Base-by-base conservation (phyloP, 2,888 invertebrate species). In the Apomyelois bistriatella region DNA sequence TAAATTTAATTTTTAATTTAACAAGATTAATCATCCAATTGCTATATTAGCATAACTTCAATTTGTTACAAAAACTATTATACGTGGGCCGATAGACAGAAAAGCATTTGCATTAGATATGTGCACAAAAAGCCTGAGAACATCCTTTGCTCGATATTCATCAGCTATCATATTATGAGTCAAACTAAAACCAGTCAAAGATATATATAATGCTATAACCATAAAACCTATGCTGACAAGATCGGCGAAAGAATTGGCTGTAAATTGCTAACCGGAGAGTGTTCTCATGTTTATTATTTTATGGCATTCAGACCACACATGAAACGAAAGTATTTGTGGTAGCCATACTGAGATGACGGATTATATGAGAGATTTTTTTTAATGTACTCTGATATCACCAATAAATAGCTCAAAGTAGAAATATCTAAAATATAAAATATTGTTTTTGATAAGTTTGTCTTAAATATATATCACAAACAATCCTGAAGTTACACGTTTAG, bases 101-200 rank as follows among this genome's bases (percentile, higher is more conserved):
- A 65, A 68, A 65, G 63, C 69, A 72, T 75, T 75, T 65, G 70
- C 73, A 76, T 78, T 76, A 74, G 66, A 59, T 68, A 73, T 68
- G 66, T 62, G 65, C 68, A 71, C 66, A 79, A 79, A 79, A 76
- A 52, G 22, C 42, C 40, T 50, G 38, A 38, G 15, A 50, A 50
- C 40, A 49, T 38, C n/a, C 49, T 17, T 15, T 28, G 8, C 13
- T 17, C 10, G 32, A 72, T 59, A 70, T 66, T 69, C 63, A 56
- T 66, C 64, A 61, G 60, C 58, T 66, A 68, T 70, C 59, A 65
- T 62, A 72, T 77, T 62, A 72, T 77, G 76, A 76, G 60, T 78
- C 73, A 72, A 74, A 70, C 63, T 57, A 58, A 64, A 74, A 71
- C 74, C 62, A 71, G 72, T 72, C 70, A 71, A 62, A 68, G 62